These are phyloP conservation scores for Saguinus midas DNA, from an alignment of 2,113 vertebrate species.

Conservation along the genomic window DNA sequence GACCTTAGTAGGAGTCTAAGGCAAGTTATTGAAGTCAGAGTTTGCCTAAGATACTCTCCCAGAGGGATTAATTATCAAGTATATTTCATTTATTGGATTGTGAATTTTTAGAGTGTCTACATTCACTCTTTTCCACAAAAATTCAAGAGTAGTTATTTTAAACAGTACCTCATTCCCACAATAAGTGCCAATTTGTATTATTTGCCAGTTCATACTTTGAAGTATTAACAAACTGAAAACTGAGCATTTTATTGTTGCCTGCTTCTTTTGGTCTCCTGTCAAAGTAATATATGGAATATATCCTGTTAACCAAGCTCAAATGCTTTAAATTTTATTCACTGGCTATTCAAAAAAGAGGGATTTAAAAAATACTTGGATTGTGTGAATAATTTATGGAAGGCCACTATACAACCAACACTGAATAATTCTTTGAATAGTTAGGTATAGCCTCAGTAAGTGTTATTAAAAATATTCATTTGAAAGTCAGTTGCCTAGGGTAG, in stretches of 20 bases:
- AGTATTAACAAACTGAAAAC: not conserved
- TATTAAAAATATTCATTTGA: constrained; percentile 7
- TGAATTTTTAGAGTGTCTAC: not conserved
- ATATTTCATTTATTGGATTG: not conserved
- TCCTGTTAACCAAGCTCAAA: not conserved
- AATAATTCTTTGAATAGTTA: not conserved
- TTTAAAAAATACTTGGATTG: not conserved
- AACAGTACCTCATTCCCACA: not conserved
- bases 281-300: not conserved
- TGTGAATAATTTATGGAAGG: not conserved
- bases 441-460: not conserved
- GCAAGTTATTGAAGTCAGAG: not conserved
- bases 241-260: not conserved
- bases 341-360: not conserved
- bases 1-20: constrained; percentile 18
- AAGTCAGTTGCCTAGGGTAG: not conserved
- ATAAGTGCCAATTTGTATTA: not conserved
- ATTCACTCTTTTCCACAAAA: not conserved
- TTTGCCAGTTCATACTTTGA: not conserved
- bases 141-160: constrained; percentile 24
- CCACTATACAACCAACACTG: no score
- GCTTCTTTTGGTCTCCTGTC: not conserved
- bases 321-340: not conserved
- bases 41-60: not conserved
- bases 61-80: not conserved